Percentiles rank a stretch among this genome's conserved stretches.
phyloP scores from a whole-genome alignment of 2,113 vertebrate species.

The Budorcas taxicolor region DNA sequence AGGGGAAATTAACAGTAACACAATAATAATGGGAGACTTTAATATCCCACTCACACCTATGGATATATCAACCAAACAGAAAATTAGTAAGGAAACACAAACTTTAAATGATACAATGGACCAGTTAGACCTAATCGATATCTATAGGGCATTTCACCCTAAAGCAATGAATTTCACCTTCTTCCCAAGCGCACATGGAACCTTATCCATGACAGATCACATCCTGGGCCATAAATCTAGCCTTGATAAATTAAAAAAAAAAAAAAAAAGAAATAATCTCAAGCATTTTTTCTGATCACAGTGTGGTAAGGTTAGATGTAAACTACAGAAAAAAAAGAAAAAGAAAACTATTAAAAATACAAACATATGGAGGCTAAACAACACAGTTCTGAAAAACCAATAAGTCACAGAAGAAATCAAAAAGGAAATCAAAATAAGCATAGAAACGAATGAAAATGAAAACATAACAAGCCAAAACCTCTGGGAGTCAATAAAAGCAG shows the following conservation, averaged over 20 bases:
- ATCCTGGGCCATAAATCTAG: background rate
- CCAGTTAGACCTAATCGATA: background rate
- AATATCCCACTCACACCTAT: background rate
- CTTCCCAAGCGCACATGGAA: background rate
- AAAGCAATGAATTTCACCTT: background rate
- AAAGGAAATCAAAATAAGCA: background rate
- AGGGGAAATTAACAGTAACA: background rate
- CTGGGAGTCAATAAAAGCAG: background rate
- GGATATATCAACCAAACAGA: background rate
- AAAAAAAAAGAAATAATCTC: background rate
- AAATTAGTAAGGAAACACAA: background rate
- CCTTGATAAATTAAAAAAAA: background rate
- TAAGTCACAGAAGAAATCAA: background rate
- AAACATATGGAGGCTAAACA: background rate
- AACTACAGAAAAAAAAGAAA: background rate
- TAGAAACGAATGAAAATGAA: background rate
- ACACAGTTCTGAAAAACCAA: background rate
- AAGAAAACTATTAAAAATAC: background rate
- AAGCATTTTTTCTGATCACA: background rate
- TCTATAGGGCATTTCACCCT: background rate
- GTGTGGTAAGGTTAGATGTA: background rate
- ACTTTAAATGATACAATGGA: background rate
- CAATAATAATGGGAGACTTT: background rate
- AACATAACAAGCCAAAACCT: background rate
- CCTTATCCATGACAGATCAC: background rate